These are phyloP conservation scores for Chaunax sp. DNA, from an alignment of 2,797 vertebrate species.

Conservation along the genomic window DNA sequence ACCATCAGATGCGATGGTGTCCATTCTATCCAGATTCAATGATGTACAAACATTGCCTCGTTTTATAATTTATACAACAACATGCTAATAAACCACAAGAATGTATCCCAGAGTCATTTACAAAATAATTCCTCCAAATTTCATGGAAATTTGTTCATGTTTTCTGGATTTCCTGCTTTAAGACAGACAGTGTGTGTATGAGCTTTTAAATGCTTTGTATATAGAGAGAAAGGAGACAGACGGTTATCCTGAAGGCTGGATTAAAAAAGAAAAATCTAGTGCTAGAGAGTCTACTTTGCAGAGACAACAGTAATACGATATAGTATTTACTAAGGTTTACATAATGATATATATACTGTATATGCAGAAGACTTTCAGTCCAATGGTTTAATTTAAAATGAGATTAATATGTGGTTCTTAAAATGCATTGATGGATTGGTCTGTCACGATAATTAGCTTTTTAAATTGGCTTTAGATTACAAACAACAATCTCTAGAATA, in stretches of 20 bases:
- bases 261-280: too few relatives aligned
- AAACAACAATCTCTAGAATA: background rate
- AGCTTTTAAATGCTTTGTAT: too few relatives aligned
- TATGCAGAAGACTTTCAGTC: background rate
- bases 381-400: background rate
- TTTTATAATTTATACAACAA: background rate
- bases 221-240: too few relatives aligned
- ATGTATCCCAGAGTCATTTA: too few relatives aligned
- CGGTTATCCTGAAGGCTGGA: too few relatives aligned
- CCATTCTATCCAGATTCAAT: background rate
- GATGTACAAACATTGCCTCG: background rate
- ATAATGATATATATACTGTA: too few relatives aligned
- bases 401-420: background rate
- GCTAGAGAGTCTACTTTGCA: too few relatives aligned
- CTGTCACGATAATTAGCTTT: background rate
- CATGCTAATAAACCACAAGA: background rate
- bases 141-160: background rate
- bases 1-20: too few relatives aligned
- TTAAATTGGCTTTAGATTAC: background rate
- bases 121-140: too few relatives aligned
- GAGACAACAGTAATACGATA: background rate
- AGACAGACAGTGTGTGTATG: background rate
- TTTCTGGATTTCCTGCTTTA: slow-evolving; percentile 3
- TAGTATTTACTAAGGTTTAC: background rate
- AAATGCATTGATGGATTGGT: background rate